Base-by-base conservation (phyloP, 1,140 invertebrate species). In the Hyles vespertilio region DNA sequence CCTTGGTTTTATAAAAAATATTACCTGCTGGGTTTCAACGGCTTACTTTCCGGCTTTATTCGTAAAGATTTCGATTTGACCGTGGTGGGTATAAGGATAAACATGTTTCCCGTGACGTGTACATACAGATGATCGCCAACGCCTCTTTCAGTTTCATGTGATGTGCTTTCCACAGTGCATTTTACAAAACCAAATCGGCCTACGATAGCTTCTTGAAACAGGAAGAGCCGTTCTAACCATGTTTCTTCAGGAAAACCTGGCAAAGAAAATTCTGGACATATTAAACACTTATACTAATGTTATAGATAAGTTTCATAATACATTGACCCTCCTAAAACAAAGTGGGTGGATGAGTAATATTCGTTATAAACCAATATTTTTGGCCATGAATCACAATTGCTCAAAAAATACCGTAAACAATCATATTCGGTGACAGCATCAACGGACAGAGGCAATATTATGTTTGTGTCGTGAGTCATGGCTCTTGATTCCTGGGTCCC, bases 91-190 rank as follows among this genome's bases (percentile, higher is more conserved):
- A 98, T 94, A 52, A 98, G 91, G 61, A 98, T 93, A 87, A 99
- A 99, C 91, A 98, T 96, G 77, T 98, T 98, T 0, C 98, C 98
- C 36, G 96, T 96, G 51, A 96, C 92, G 84, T 99, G 97, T 36
- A 99, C 94, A 77, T 97, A 99, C 59, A 91, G 83, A 68, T 91
- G 90, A 69, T 92, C 90, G 40, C 90, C 90, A 0, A 88, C 84
- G 9, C 84, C 81, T 3, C 78, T 77, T 9, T 80, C 83, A 69
- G 78, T 77, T 10, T 80, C 83, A 70, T 89, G 86, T 0, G 89
- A 88, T 3, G 89, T 89, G 63, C 87, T 92, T 78, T 94, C 93
- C 5, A 93, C 87, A 10, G 93, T 89, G 70, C 95, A 96, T 34
- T 93, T 93, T 59, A 98, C 91, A 76, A 98, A 99, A 1, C 97